Evolutionary conservation across 2,797 vertebrate species (phyloP), one percentile per base, ranked within the genome.

Genomic region (Anguilla megastoma): DNA sequence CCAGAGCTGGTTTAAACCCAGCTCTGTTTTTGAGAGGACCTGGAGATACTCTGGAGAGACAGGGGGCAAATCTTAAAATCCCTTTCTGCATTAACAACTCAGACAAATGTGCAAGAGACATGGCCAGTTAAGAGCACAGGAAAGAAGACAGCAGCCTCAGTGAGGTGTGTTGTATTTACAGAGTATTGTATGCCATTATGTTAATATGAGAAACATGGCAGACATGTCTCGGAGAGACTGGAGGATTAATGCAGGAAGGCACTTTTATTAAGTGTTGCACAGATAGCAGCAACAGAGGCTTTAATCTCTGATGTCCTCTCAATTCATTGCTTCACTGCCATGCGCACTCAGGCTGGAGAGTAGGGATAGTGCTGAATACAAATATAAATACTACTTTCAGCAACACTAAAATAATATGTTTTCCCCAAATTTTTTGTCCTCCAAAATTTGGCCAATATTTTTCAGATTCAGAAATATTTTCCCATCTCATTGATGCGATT

Each of bases 251-350:
- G 48, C 21, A n/a, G 33, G 41, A 69, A 84, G 82, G 69, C 54
- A 56, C 76, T 79, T 71, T n/a, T 88, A 89, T 79, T 85, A 33
- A 60, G 84, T 90, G 82, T 86, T 71, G 83, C 66, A 2, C 56
- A 90, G 87, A 88, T 52, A 86, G 60, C 86, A 83, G 88, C 84
- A 85, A 82, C 88, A 69, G 86, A 52, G 69, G 84, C 60, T 86
- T 85, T 88, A 89, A 87, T 90, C 88, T 88, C 86, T 36, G 66
- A 58, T 86, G 84, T 87, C 84, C 79, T 52, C 79, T 85, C 66
- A 84, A 54, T 88, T 89, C 58, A n/a, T 82, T 24, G 21, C 88
- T 83, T 9, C 27, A 69, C 85, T 86, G 30, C n/a, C 58, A 79
- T 63, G 45, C 24, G 3, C 52, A 66, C 56, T 18, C 18, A 83